These are phyloP conservation scores for Chesias legatella DNA, from an alignment of 2,888 invertebrate genomes.

Conservation along the genomic window DNA sequence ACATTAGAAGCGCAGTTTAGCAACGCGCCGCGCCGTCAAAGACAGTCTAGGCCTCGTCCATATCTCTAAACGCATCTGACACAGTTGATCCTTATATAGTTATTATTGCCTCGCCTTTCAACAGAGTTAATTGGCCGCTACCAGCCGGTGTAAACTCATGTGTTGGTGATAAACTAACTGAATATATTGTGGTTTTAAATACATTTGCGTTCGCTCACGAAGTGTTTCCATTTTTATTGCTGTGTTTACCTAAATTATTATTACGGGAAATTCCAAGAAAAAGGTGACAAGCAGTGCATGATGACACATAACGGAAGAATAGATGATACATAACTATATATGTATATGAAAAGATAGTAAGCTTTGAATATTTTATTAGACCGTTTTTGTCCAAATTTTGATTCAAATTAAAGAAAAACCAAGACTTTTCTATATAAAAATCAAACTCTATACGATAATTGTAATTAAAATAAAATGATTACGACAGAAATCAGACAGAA, in stretches of 20 bases:
- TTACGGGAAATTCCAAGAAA: conserved; percentile 28
- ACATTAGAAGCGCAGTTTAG: conserved; percentile 46
- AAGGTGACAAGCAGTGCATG: no score
- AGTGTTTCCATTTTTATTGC: conserved; percentile 56
- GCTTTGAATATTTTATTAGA: no score
- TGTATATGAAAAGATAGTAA: no score
- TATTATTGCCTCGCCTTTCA: conserved; percentile 67
- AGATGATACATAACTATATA: no score
- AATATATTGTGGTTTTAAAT: conserved; percentile 63
- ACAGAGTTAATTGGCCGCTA: conserved; percentile 68
- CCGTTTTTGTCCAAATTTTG: no score
- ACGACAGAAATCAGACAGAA: no score
- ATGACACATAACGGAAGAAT: no score
- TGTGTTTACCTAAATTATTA: conserved; percentile 63
- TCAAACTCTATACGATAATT: no score
- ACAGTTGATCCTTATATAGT: conserved; percentile 71
- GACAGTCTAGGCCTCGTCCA: conserved; percentile 47
- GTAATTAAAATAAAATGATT: no score
- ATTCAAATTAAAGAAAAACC: no score
- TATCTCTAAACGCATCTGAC: conserved; percentile 70
- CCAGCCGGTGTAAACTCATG: conserved; percentile 63
- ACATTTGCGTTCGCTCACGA: conserved; percentile 54
- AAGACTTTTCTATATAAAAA: no score
- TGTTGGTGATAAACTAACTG: conserved; percentile 63
- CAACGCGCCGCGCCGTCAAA: conserved; percentile 41